Percentiles rank a stretch among this genome's conserved stretches.
Evolutionary conservation across 2,888 invertebrate genomes (phyloP).

Genomic region (Eulithis prunata): DNA sequence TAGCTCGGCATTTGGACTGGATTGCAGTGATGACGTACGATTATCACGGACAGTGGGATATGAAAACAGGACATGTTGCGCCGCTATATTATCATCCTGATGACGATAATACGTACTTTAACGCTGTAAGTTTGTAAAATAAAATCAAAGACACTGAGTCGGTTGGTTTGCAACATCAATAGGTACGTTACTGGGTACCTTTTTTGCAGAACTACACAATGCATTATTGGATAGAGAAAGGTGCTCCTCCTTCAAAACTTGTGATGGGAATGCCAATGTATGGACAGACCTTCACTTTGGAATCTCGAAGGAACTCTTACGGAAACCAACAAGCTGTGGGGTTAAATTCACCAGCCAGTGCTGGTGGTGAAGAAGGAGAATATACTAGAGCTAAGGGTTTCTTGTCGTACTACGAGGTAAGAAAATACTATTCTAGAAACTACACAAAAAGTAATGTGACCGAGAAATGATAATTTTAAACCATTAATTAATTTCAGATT

Average conservation of each 20-base stretch:
- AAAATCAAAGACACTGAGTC: neutral
- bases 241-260: constrained; percentile 91
- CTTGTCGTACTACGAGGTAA: constrained; percentile 93
- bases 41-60: constrained; percentile 96
- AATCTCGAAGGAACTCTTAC: constrained; percentile 39
- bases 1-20: constrained; percentile 92
- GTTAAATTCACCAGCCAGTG: constrained; percentile 90
- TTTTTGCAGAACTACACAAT: constrained; percentile 90
- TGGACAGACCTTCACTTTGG: constrained; percentile 91
- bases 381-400: constrained; percentile 94
- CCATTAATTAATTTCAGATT: constrained; percentile 79
- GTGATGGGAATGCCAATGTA: constrained; percentile 96
- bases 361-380: constrained; percentile 93
- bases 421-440: neutral
- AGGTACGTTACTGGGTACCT: constrained; percentile 20
- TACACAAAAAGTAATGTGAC: neutral
- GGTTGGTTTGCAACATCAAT: neutral
- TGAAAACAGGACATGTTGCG: constrained; percentile 95
- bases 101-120: constrained; percentile 92
- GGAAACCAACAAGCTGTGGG: constrained; percentile 83
- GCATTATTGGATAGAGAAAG: constrained; percentile 94
- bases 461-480: neutral
- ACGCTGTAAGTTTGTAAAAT: constrained; percentile 85
- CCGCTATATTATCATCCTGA: constrained; percentile 93
- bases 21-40: constrained; percentile 97